phyloP scores from a whole-genome alignment of 1,140 invertebrate species.

The Dendrolimus kikuchii region DNA sequence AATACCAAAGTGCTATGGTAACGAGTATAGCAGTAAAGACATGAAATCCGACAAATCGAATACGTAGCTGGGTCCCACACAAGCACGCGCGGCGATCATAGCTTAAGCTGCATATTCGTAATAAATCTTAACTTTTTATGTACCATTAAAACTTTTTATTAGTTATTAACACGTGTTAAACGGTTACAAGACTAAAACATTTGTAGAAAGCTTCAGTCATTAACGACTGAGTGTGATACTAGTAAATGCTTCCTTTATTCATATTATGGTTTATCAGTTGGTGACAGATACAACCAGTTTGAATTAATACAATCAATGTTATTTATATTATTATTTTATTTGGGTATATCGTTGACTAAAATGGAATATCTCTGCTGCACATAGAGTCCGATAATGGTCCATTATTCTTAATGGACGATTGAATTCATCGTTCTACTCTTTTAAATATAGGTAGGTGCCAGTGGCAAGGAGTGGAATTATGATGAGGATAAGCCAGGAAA shows the following conservation, averaged over 20 bases:
- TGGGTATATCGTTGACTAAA: too few relatives aligned
- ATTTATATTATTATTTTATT: too few relatives aligned
- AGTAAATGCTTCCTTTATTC: conserved; percentile 2
- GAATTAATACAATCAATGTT: too few relatives aligned
- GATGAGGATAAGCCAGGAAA: too few relatives aligned
- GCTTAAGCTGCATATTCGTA: conserved; percentile 55
- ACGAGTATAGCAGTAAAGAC: conserved; percentile 30
- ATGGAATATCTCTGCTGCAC: too few relatives aligned
- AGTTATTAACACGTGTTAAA: conserved; percentile 69
- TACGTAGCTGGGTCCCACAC: conserved; percentile 43
- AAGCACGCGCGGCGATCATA: conserved; percentile 45
- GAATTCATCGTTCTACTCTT: too few relatives aligned
- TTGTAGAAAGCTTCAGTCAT: conserved; percentile 61
- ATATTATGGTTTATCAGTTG: background rate
- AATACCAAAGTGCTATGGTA: conserved; percentile 12
- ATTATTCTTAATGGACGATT: too few relatives aligned
- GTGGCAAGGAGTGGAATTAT: too few relatives aligned
- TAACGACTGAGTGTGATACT: conserved; percentile 53
- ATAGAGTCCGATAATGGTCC: too few relatives aligned
- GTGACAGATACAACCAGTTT: too few relatives aligned
- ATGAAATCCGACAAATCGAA: conserved; percentile 48
- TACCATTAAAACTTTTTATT: conserved; percentile 69
- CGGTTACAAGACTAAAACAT: conserved; percentile 61
- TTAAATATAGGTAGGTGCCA: too few relatives aligned
- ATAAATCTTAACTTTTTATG: conserved; percentile 70